Conservation (phyloP, 2,888 invertebrate species). For the Heliconius sara region DNA sequence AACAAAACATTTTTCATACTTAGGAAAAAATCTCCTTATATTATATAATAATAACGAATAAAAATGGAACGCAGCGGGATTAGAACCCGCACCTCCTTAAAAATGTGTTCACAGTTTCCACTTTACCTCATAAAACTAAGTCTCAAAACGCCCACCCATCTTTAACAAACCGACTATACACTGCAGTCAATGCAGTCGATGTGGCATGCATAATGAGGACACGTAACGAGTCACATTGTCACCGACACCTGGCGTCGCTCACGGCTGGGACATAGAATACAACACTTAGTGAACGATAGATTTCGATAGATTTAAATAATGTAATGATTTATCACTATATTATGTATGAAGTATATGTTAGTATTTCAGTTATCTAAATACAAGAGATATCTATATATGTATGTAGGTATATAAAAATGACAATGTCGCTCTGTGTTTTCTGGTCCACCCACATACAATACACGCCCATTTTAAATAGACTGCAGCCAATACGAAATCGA, state of each 20-base stretch:
- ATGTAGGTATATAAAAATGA: background rate
- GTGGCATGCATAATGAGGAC: constrained; percentile 45
- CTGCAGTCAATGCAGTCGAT: constrained; percentile 41
- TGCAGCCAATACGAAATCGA: background rate
- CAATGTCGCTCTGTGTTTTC: background rate
- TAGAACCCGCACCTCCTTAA: background rate
- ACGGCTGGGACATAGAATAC: constrained; percentile 15
- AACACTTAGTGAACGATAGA: constrained; percentile 4
- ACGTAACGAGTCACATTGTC: constrained; percentile 47
- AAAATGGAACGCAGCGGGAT: background rate
- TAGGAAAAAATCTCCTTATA: background rate
- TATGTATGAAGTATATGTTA: no score
- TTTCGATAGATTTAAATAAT: background rate
- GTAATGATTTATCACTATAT: background rate
- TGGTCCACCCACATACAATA: background rate
- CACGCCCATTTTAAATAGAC: background rate
- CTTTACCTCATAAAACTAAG: background rate
- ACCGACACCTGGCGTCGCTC: constrained; percentile 37
- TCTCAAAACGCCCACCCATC: background rate
- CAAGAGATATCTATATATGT: no score
- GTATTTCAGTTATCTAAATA: no score
- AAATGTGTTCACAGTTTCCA: no score
- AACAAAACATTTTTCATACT: no score
- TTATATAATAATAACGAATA: background rate
- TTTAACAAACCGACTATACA: constrained; percentile 4